Evolutionary conservation across 2,888 invertebrate species (phyloP).

Genomic region (Cataglyphis altisquamis): DNA sequence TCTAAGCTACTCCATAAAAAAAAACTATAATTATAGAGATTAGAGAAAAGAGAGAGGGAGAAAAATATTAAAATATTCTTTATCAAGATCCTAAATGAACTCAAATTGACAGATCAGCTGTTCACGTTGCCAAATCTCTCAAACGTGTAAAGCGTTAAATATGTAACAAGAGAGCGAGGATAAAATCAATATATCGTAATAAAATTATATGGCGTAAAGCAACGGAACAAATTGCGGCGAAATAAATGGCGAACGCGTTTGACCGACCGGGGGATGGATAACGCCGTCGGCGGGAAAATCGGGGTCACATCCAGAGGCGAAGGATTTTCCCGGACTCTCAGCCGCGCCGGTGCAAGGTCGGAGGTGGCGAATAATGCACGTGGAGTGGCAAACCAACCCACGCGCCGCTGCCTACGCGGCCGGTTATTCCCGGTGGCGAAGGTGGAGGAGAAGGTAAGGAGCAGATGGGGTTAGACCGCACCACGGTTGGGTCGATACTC

Average conservation of each 20-base stretch:
- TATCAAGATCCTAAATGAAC: slow-evolving; percentile 13
- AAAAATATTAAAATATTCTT: not conserved
- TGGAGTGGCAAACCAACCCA: slow-evolving; percentile 54
- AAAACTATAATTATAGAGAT: slow-evolving; percentile 3
- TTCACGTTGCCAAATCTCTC: not conserved
- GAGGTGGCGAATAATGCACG: slow-evolving; percentile 54
- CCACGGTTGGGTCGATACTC: slow-evolving; percentile 52
- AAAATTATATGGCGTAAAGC: not conserved
- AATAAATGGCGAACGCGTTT: slow-evolving; percentile 19
- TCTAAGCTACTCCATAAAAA: not conserved
- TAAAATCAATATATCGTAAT: slow-evolving; percentile 25
- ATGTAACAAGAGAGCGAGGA: not conserved
- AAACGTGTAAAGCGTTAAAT: not conserved
- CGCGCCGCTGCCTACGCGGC: slow-evolving; percentile 55
- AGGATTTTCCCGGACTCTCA: slow-evolving; percentile 30
- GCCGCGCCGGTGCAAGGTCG: slow-evolving; percentile 4
- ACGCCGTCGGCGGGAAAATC: slow-evolving; percentile 42
- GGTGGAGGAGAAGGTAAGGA: slow-evolving; percentile 34
- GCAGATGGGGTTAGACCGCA: slow-evolving; percentile 49
- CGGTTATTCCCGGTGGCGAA: slow-evolving; percentile 46
- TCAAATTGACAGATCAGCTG: not conserved
- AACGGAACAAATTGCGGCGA: slow-evolving; percentile 18
- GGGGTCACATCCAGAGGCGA: slow-evolving; percentile 51
- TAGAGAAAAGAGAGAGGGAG: not conserved
- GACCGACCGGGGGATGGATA: not conserved